Evolutionary conservation across 2,113 vertebrate genomes (phyloP).

Genomic region (Silurus asotus): DNA sequence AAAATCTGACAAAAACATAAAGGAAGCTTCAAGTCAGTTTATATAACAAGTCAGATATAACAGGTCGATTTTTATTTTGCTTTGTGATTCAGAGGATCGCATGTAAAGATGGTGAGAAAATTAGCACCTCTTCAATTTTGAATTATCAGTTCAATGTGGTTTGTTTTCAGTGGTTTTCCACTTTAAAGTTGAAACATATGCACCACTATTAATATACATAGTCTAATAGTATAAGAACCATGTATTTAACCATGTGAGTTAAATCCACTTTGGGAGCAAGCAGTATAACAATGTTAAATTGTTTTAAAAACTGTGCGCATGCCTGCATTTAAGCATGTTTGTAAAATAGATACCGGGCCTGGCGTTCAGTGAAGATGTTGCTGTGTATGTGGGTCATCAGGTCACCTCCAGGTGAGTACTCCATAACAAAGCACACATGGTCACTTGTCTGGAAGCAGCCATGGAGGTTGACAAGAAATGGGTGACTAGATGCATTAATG

Average conservation of each 20-base stretch:
- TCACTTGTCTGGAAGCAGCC: constrained; percentile 92
- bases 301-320: not conserved
- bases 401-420: constrained; percentile 91
- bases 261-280: not conserved
- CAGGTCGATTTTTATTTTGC: not conserved
- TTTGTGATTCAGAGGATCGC: not conserved
- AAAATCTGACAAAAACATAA: constrained; percentile 78
- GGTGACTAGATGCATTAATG: constrained; percentile 82
- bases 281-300: not conserved
- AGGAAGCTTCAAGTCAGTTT: not conserved
- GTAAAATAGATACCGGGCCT: constrained; percentile 72
- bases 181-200: not conserved
- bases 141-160: not conserved
- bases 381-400: constrained; percentile 96
- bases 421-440: constrained; percentile 93
- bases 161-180: not conserved
- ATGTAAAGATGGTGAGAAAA: not conserved
- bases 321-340: not conserved
- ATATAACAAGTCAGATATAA: not conserved
- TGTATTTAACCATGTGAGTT: not conserved
- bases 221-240: not conserved
- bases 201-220: not conserved
- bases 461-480: constrained; percentile 91
- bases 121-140: not conserved
- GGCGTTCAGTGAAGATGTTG: constrained; percentile 82